Conservation (phyloP, 2,888 invertebrate species). For the Drosophila formosana region DNA sequence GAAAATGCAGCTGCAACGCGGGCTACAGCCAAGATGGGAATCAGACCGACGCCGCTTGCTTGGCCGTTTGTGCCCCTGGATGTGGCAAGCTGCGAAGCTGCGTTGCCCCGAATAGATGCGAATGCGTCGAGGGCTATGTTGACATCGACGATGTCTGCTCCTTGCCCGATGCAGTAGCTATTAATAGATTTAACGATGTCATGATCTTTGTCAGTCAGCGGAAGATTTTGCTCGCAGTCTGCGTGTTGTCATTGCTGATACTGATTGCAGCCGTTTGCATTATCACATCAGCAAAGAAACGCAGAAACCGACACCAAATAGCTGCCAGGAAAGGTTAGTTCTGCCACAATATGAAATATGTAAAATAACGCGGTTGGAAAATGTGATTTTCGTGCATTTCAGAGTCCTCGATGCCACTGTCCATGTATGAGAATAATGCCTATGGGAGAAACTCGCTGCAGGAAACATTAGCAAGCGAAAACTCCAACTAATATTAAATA, state of each 20-base stretch:
- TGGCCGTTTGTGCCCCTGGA: slow-evolving; percentile 3
- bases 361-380: not conserved
- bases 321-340: not conserved
- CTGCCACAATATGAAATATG: not conserved
- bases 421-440: too few relatives aligned
- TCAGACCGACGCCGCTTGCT: not conserved
- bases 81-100: slow-evolving; percentile 14
- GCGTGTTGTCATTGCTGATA: not conserved
- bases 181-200: not conserved
- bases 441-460: too few relatives aligned
- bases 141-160: not conserved
- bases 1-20: slow-evolving; percentile 4
- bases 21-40: not conserved
- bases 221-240: not conserved
- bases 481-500: not conserved
- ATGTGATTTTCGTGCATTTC: not conserved
- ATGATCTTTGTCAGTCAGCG: not conserved
- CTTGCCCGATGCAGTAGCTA: not conserved
- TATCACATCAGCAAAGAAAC: too few relatives aligned
- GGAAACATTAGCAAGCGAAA: not conserved
- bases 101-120: slow-evolving; percentile 19
- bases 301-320: too few relatives aligned
- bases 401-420: not conserved
- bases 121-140: slow-evolving; percentile 2
- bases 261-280: not conserved